Evolutionary conservation across 2,113 vertebrate species (phyloP).

Genomic region (Psittacus erithacus): DNA sequence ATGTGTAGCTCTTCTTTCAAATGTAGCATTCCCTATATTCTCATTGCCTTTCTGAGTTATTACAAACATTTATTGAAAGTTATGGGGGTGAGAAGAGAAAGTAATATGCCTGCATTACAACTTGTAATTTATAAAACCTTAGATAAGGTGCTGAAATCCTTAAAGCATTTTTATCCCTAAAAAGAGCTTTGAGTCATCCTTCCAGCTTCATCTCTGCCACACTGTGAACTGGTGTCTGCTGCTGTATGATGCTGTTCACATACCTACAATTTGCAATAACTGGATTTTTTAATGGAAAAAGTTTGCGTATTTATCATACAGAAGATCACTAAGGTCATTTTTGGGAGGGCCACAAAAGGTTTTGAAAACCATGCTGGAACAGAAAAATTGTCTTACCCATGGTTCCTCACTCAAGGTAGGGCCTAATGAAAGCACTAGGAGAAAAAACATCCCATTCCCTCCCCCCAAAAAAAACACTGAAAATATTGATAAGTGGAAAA

Average conservation of each 20-base stretch:
- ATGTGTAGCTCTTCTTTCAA: not conserved
- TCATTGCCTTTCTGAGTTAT: slow-evolving; percentile 18
- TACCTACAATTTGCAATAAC: not conserved
- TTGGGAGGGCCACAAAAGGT: not conserved
- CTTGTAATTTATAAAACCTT: slow-evolving; percentile 8
- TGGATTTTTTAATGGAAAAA: not conserved
- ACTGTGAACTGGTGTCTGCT: not conserved
- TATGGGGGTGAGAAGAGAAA: not conserved
- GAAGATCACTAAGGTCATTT: not conserved
- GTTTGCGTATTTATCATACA: not conserved
- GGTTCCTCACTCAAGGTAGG: not conserved
- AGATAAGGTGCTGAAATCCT: not conserved
- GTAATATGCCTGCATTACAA: not conserved
- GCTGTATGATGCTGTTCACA: not conserved
- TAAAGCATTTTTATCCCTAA: not conserved
- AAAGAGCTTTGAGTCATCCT: not conserved
- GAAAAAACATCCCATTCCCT: not conserved
- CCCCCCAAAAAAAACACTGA: not conserved
- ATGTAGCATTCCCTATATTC: not conserved
- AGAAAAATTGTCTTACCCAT: not conserved
- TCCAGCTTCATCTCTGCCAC: not conserved
- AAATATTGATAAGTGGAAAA: not conserved
- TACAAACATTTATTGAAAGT: slow-evolving; percentile 16
- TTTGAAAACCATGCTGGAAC: not conserved
- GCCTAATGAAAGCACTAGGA: not conserved